Evolutionary conservation across 1,140 invertebrate genomes (phyloP).

Genomic region (Diuraphis noxia): DNA sequence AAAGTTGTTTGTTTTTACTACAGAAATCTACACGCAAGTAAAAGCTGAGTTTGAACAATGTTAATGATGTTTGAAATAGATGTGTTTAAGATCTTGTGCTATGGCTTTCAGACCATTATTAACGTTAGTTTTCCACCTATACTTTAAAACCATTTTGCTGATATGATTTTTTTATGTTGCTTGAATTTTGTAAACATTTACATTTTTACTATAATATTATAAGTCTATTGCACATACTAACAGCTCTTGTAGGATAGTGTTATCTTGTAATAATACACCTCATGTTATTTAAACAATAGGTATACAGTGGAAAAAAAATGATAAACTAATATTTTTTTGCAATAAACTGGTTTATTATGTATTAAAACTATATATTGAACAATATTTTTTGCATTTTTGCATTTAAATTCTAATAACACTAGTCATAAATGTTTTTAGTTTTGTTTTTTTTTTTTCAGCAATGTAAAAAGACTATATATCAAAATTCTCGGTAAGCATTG

Average conservation of each 20-base stretch:
- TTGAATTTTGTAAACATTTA: neutral
- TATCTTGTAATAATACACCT: neutral
- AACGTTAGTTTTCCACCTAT: neutral
- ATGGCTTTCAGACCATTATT: neutral
- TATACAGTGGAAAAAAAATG: neutral
- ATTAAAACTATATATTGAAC: neutral
- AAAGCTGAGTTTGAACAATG: neutral
- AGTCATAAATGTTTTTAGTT: neutral
- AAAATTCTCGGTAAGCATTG: neutral
- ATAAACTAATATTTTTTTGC: neutral
- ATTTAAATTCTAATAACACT: neutral
- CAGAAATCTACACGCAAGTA: neutral
- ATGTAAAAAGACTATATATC: neutral
- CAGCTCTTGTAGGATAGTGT: neutral
- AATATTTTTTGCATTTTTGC: neutral
- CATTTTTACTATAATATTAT: neutral
- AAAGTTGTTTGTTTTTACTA: neutral
- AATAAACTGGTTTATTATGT: neutral
- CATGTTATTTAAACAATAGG: neutral
- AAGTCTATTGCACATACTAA: neutral
- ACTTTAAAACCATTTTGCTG: neutral
- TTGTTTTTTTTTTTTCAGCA: neutral
- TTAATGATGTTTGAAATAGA: neutral
- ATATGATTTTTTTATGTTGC: neutral
- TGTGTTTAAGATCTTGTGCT: neutral